Conservation (phyloP, 2,797 vertebrate species). For the Onychomys arenicola region DNA sequence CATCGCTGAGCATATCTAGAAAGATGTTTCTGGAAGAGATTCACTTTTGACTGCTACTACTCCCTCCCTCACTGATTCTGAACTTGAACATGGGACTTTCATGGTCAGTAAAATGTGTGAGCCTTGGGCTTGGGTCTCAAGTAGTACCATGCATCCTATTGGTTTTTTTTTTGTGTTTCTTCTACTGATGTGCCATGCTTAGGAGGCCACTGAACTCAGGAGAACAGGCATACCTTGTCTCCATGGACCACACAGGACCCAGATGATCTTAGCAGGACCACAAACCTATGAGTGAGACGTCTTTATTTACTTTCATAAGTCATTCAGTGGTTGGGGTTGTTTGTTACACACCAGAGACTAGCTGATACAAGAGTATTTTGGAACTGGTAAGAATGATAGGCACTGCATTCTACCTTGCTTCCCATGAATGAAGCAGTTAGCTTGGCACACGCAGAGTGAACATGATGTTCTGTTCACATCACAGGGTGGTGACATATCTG, state of each 20-base stretch:
- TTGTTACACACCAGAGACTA: slow-evolving; percentile 21
- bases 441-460: neutral
- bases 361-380: neutral
- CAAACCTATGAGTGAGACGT: neutral
- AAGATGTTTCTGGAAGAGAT: slow-evolving; percentile 8
- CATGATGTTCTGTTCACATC: neutral
- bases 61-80: neutral
- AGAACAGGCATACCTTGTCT: neutral
- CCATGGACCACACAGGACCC: neutral
- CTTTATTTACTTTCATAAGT: neutral
- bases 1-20: neutral
- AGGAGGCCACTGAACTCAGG: neutral
- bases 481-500: neutral
- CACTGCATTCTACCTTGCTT: neutral
- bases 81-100: neutral
- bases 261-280: slow-evolving; percentile 7
- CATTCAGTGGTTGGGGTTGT: slow-evolving; percentile 12
- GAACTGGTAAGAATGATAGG: neutral
- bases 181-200: neutral
- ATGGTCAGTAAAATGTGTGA: neutral
- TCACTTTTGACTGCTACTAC: neutral
- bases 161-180: neutral
- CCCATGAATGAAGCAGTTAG: neutral
- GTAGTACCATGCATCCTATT: neutral
- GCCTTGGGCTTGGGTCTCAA: neutral